These are phyloP conservation scores for Tethya wilhelma DNA, from an alignment of 37 sponge, comb jelly and placozoan species.

Conservation along the genomic window DNA sequence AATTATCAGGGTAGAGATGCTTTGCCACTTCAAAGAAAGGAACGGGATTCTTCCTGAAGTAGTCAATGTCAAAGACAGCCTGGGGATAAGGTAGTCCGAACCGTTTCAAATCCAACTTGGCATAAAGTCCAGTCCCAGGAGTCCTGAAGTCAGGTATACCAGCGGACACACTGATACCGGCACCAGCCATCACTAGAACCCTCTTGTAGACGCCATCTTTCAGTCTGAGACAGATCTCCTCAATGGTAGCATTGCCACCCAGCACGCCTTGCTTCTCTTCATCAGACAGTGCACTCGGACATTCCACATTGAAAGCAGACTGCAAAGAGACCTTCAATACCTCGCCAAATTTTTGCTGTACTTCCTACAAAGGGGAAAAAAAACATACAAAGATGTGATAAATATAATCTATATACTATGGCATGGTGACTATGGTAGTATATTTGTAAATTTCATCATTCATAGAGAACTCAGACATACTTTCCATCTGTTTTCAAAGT, in stretches of 20 bases:
- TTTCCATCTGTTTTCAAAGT: conserved; percentile 20
- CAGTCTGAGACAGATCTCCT: conserved; percentile 44
- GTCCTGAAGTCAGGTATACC: conserved; percentile 90
- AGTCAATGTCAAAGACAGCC: conserved; percentile 76
- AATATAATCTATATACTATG: too few relatives aligned
- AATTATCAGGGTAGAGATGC: conserved; percentile 72
- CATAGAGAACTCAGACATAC: neutral
- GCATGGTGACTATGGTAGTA: too few relatives aligned
- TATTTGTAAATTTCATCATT: too few relatives aligned
- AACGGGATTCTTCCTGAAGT: conserved; percentile 65
- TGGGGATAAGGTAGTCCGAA: conserved; percentile 62
- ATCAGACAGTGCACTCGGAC: neutral
- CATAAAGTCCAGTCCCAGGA: conserved; percentile 82
- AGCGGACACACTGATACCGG: conserved; percentile 84
- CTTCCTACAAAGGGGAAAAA: neutral
- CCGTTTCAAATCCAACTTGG: conserved; percentile 48
- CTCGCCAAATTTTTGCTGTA: conserved; percentile 7
- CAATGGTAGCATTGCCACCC: conserved; percentile 2
- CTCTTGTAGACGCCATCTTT: conserved; percentile 45
- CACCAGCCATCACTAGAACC: conserved; percentile 77
- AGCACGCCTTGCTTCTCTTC: conserved; percentile 10
- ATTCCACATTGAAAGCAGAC: neutral
- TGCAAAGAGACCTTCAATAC: neutral
- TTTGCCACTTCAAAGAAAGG: conserved; percentile 68
- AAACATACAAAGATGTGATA: too few relatives aligned